Base-by-base conservation (phyloP, 2,113 vertebrate species). In the Holacanthus passer region DNA sequence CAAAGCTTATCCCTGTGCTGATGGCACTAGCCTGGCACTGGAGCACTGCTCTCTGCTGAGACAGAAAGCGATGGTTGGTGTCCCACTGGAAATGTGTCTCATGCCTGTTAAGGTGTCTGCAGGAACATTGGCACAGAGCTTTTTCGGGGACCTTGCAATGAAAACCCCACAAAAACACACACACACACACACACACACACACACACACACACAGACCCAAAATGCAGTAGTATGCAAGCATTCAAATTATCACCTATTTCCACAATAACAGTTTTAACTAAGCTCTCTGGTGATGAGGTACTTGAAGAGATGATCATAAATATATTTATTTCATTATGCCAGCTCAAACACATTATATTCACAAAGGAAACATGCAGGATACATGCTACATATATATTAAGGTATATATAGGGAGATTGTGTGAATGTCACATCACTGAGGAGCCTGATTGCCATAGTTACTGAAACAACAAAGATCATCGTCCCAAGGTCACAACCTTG, bases 401-500 rank as follows among this genome's bases (percentile, higher is more conserved):
- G 5, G 10, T 63, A 41, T 77, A 31, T 62, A 45, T 56, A 59
- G 7, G 22, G 14, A 63, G 24, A 16, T 7, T 55, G 50, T 55
- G 35, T 83, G 48, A 84, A 48, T 75, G 58, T 56, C 50, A 22
- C 56, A 68, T 50, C 50, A 53, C 43, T 55, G 74, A 63, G 62
- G 27, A 11, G 11, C 52, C 56, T 50, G 76, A 92, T 93, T 87
- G 48, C 92, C 90, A 89, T 91, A 88, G 94, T 88, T 87, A 91
- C 92, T 75, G 73, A 87, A 77, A 82, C 43, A 89, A 95, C 93
- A 94, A 95, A 94, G 85, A 90, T 50, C 60, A 79, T 68, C 79
- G 31, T 86, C 73, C 89, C 89, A 91, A 94, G 94, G 95, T 95
- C 90, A 71, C 87, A 89, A 91, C 94, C 94, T 84, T 65, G 84